Conservation (phyloP, 2,888 invertebrate species). For the Conops quadrifasciatus region DNA sequence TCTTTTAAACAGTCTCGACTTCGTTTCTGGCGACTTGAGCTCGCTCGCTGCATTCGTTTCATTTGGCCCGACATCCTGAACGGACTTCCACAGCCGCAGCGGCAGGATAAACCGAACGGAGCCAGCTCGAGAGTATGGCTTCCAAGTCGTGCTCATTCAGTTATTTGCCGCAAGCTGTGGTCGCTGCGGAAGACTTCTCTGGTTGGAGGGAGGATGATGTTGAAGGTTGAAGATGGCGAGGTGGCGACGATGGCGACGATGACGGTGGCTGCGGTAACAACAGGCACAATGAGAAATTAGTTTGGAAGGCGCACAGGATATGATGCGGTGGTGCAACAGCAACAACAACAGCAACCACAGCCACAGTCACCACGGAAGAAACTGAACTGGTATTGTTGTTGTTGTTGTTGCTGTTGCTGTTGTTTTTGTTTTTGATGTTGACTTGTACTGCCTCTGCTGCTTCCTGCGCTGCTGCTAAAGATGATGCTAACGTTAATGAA, state of each 20-base stretch:
- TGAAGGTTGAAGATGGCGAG: not conserved
- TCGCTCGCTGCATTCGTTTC: conserved; percentile 21
- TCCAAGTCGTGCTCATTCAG: conserved; percentile 6
- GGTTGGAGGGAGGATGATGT: no score
- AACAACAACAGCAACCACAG: conserved; percentile 4
- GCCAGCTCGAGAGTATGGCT: conserved; percentile 2
- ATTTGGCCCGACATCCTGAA: conserved; percentile 20
- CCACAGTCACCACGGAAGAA: not conserved
- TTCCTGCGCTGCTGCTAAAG: conserved; percentile 8
- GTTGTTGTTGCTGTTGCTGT: no score
- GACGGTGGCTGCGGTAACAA: not conserved
- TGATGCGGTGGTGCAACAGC: conserved; percentile 18
- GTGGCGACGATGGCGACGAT: not conserved
- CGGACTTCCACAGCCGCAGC: conserved; percentile 9
- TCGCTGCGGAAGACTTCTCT: not conserved
- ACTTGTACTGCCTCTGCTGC: not conserved
- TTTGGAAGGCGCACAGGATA: conserved; percentile 37
- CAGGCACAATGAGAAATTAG: conserved; percentile 32
- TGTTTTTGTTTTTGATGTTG: no score
- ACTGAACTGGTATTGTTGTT: not conserved
- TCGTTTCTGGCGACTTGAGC: not conserved
- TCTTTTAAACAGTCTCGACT: conserved; percentile 10
- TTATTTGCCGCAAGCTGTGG: conserved; percentile 15
- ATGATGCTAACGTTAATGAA: conserved; percentile 30
- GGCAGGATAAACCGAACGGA: conserved; percentile 14